Evolutionary conservation across 2,888 invertebrate genomes (phyloP), one percentile per base, ranked within the genome.

Genomic region (Ashinkailepas kermadecensis): DNA sequence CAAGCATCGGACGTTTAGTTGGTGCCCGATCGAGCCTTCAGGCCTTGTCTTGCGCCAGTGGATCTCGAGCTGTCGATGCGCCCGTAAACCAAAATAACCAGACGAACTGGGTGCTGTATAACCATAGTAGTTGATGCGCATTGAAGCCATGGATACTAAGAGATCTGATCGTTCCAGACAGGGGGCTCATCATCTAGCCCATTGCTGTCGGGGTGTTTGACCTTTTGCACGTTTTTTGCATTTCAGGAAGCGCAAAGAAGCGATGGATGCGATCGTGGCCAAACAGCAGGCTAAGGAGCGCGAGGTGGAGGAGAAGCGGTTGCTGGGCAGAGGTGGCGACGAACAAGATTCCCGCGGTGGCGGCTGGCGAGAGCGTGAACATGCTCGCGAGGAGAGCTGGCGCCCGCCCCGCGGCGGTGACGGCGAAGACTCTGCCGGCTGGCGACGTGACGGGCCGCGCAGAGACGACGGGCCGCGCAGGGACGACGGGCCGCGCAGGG

Each of bases 191-290:
- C 39, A 39, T 4, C 39, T 39, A 39, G 39, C 39, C 39, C 39
- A 39, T 39, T 39, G 39, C 39, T 39, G 39, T 39, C 39, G 39
- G 39, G 39, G 39, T 39, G 39, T 39, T 39, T 39, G 39, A 39
- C 39, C 1, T 39, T 39, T 39, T 39, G 39, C 39, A 39, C 39
- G 39, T 39, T 39, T 39, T 39, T 39, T 39, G 1, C 1, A 39
- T 39, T 57, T 80, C 81, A 78, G 82, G 84, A 83, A 81, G 85
- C 85, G 82, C 82, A 84, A 78, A 64, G 82, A 59, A 83, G 81
- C 15, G 64, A 70, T 67, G 79, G 65, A 67, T 23, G 82, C n/a
- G 59, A 58, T 21, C 65, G 67, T 59, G 4, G 23, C 54, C 57
- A 59, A 54, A 6, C 54, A 82, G 82, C 80, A 81, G 81, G 59